These are phyloP conservation scores for Busseola fusca DNA, from an alignment of 2,888 invertebrate species.

Conservation along the genomic window DNA sequence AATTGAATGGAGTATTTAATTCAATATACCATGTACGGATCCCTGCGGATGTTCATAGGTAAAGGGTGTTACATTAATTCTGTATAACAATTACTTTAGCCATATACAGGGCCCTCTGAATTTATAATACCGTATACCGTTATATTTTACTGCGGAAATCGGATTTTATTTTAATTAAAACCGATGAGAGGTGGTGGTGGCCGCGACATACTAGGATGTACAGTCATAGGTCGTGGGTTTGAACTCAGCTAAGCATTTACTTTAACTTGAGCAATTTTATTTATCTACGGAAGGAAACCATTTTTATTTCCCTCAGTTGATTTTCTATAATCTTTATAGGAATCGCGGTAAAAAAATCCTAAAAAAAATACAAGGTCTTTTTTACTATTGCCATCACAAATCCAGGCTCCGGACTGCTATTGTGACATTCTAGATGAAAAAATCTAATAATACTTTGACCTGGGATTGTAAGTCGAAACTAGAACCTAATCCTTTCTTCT, in stretches of 20 bases:
- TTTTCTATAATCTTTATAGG: background rate
- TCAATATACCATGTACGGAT: slow-evolving; percentile 44
- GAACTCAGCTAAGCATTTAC: background rate
- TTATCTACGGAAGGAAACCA: background rate
- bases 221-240: background rate
- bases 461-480: background rate
- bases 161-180: slow-evolving; percentile 39
- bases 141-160: slow-evolving; percentile 28
- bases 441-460: background rate
- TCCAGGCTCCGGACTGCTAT: background rate
- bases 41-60: slow-evolving; percentile 59
- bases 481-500: too few species aligned
- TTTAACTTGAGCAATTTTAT: background rate
- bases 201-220: background rate
- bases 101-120: slow-evolving; percentile 34
- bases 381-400: background rate
- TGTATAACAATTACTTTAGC: slow-evolving; percentile 47
- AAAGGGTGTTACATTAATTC: slow-evolving; percentile 52
- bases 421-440: background rate
- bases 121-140: slow-evolving; percentile 45
- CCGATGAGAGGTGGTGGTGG: background rate
- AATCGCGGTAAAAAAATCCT: background rate
- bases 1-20: slow-evolving; percentile 55
- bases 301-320: background rate
- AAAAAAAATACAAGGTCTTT: background rate